Percentiles rank a stretch among this genome's conserved stretches.
These are phyloP conservation scores for Melinaea marsaeus DNA, from an alignment of 2,888 invertebrate species.

Conservation along the genomic window DNA sequence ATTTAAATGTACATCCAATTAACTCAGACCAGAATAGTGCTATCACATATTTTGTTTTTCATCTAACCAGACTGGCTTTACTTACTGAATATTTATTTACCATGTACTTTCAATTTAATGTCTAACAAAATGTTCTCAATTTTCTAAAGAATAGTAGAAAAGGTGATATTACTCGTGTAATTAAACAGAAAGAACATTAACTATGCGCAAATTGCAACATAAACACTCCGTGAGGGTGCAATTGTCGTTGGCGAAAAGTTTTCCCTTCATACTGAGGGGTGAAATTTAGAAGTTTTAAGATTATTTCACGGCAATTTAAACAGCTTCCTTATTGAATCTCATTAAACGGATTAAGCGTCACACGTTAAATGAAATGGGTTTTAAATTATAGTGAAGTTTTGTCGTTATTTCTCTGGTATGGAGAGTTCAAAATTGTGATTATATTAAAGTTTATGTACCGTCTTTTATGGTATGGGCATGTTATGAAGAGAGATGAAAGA, in stretches of 20 bases:
- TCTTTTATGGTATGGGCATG: too few species aligned
- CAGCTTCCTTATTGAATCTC: constrained; percentile 2
- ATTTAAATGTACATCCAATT: too few species aligned
- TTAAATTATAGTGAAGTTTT: background rate
- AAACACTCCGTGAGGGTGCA: constrained; percentile 40
- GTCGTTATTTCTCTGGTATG: background rate
- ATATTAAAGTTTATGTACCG: background rate
- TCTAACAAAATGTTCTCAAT: too few species aligned
- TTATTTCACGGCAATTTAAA: constrained; percentile 24
- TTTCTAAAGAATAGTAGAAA: too few species aligned
- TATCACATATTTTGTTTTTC: too few species aligned
- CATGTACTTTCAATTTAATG: too few species aligned
- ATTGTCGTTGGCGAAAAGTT: constrained; percentile 36
- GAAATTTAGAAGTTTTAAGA: constrained; percentile 30
- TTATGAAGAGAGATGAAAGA: too few species aligned
- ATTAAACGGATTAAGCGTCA: background rate
- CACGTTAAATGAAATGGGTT: background rate
- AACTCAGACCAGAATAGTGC: too few species aligned
- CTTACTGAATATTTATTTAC: too few species aligned
- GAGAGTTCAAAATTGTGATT: background rate
- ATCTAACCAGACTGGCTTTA: too few species aligned
- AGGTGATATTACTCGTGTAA: constrained; percentile 20
- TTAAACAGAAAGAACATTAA: constrained; percentile 27
- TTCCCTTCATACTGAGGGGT: constrained; percentile 20
- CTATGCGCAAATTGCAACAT: constrained; percentile 46